Conservation (phyloP, 2,113 vertebrate genomes). For the Syngnathus floridae region DNA sequence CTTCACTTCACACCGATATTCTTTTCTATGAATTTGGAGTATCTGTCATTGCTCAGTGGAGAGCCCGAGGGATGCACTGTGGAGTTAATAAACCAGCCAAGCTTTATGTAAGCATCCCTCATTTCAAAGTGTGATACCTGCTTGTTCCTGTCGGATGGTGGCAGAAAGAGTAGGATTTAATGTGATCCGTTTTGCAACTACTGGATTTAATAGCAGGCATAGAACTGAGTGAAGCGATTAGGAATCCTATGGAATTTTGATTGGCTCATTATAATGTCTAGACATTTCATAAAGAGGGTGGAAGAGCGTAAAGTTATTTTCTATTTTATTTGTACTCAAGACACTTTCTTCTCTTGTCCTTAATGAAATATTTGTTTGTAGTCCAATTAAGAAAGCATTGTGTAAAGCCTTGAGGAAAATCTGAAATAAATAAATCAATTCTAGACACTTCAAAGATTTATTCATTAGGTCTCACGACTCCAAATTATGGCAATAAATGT, state of each 20-base stretch:
- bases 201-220: slow-evolving; percentile 13
- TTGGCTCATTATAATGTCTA: slow-evolving; percentile 5
- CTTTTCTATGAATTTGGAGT: slow-evolving; percentile 25
- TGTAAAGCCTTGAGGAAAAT: no score
- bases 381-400: slow-evolving; percentile 3
- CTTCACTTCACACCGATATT: slow-evolving; percentile 24
- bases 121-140: neutral
- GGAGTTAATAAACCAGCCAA: slow-evolving; percentile 46
- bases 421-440: no score
- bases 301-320: neutral
- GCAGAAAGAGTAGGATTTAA: neutral
- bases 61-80: slow-evolving; percentile 22
- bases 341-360: neutral
- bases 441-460: no score
- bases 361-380: neutral
- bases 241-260: neutral
- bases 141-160: slow-evolving; percentile 1
- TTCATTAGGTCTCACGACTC: neutral
- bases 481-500: neutral
- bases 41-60: slow-evolving; percentile 48
- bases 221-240: neutral
- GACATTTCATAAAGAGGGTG: neutral
- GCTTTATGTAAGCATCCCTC: slow-evolving; percentile 43
- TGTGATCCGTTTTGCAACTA: slow-evolving; percentile 5
- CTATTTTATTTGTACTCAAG: neutral